Percentiles rank a stretch among this genome's conserved stretches.
Conservation (phyloP, 2,797 vertebrate species). For the Neosalanx taihuensis region DNA sequence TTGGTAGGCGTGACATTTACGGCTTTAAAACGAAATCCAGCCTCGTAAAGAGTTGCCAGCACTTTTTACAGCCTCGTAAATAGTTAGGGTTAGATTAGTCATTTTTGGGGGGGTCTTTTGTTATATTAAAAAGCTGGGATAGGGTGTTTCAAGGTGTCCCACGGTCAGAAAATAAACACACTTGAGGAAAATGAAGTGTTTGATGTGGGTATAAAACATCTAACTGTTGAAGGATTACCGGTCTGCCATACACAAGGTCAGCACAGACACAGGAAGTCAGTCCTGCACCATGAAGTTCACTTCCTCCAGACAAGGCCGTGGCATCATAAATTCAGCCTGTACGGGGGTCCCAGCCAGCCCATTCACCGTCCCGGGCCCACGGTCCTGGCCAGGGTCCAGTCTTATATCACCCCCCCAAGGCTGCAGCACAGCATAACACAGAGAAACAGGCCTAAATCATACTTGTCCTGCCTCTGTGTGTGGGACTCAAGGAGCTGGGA, state of each 20-base stretch:
- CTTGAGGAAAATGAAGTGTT: conserved; percentile 50
- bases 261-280: neutral
- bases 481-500: conserved; percentile 12
- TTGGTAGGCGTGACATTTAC: conserved; percentile 72
- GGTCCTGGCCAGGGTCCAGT: neutral
- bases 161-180: conserved; percentile 57
- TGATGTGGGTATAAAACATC: conserved; percentile 51
- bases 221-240: conserved; percentile 33
- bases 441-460: conserved; percentile 51
- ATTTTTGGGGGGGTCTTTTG: conserved; percentile 43
- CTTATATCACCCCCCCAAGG: conserved; percentile 43
- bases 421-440: conserved; percentile 27
- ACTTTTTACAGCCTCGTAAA: conserved; percentile 61
- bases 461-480: conserved; percentile 17
- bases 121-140: conserved; percentile 45
- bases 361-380: neutral
- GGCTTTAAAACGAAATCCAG: conserved; percentile 50
- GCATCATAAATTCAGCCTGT: conserved; percentile 50
- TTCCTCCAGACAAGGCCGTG: conserved; percentile 19
- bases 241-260: neutral
- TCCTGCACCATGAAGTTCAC: conserved; percentile 14
- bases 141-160: conserved; percentile 53
- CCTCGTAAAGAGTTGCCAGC: conserved; percentile 51
- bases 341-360: conserved; percentile 24
- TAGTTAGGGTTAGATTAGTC: conserved; percentile 49